phyloP scores from a whole-genome alignment of 2,797 vertebrate species.

The Limnodromus scolopaceus region DNA sequence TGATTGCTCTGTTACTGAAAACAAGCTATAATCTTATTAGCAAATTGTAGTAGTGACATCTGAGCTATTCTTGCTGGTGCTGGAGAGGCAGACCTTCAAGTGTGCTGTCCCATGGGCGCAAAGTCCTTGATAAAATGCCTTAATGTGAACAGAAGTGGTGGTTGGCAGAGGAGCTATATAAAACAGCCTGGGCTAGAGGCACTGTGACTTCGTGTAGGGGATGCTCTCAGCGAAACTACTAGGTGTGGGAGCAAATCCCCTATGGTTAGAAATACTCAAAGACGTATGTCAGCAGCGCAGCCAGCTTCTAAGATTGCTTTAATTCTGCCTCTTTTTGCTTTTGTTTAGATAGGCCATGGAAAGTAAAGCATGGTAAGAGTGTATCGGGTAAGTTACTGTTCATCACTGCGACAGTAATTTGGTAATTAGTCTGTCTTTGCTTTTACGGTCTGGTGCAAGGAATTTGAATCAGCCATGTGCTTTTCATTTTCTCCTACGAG shows the following conservation, averaged over 20 bases:
- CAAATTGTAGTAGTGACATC: conserved; percentile 9
- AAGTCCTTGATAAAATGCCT: not conserved
- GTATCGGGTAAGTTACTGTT: not conserved
- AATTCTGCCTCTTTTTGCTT: not conserved
- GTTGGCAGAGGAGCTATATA: not conserved
- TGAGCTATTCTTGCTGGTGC: not conserved
- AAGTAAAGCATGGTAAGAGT: not conserved
- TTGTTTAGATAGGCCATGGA: not conserved
- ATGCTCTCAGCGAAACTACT: accelerated
- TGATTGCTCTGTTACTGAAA: conserved; percentile 47
- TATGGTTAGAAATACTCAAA: not conserved
- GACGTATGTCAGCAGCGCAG: not conserved
- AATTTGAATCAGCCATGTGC: not conserved
- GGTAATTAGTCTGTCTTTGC: not conserved
- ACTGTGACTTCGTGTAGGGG: not conserved
- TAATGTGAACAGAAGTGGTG: not conserved
- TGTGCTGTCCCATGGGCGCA: not conserved
- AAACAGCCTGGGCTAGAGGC: not conserved
- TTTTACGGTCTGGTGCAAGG: not conserved
- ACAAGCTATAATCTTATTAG: conserved; percentile 56
- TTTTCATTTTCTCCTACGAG: not conserved
- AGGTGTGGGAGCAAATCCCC: not conserved
- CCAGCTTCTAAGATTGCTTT: not conserved
- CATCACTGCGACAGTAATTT: not conserved
- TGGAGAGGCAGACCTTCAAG: not conserved